phyloP scores from a whole-genome alignment of 23 tunicate genomes.

The Trididemnum nubilum region DNA sequence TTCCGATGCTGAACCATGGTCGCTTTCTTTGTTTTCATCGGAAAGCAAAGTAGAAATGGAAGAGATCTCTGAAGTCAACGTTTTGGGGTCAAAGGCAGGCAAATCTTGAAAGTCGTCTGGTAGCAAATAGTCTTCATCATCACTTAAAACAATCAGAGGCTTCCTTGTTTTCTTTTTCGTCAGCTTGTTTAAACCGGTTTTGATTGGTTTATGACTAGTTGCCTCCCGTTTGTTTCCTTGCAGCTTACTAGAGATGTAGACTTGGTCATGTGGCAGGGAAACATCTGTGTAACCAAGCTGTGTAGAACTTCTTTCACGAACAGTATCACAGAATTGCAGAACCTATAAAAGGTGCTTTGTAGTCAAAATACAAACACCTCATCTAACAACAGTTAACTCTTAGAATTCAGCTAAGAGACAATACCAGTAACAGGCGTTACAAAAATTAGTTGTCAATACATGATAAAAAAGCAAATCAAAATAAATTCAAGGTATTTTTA shows the following conservation, averaged over 20 bases:
- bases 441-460: no score
- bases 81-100: not conserved
- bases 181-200: not conserved
- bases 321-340: slow-evolving; percentile 34
- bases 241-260: not conserved
- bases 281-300: not conserved
- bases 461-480: no score
- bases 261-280: not conserved
- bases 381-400: no score
- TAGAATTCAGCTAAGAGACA: no score
- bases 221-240: not conserved
- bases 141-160: not conserved
- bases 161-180: not conserved
- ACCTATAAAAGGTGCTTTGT: slow-evolving; percentile 32
- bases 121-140: not conserved
- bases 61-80: no score
- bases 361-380: no score
- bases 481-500: no score
- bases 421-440: no score
- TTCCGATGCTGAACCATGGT: no score
- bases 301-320: slow-evolving; percentile 16
- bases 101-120: slow-evolving; percentile 2
- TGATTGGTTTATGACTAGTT: not conserved
- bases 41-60: no score
- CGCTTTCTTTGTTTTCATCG: no score